Evolutionary conservation across 2,888 invertebrate genomes (phyloP).

Genomic region (Aphodius sticticus): DNA sequence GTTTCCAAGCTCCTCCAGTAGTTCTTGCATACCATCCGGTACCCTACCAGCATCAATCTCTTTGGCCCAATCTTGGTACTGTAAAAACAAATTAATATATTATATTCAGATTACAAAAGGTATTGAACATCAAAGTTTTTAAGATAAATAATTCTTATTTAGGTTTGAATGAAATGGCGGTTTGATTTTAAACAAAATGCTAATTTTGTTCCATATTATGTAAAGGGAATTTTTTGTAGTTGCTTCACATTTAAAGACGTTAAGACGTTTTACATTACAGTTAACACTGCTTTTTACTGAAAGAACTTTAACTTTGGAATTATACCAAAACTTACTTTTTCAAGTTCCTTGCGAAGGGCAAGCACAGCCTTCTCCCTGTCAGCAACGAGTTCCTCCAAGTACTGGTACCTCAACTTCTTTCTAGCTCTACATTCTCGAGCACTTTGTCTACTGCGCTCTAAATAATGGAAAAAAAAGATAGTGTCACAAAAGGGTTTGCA

Average conservation of each 20-base stretch:
- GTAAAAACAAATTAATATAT: constrained; percentile 39
- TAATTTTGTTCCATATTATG: too few relatives aligned
- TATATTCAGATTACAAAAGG: too few relatives aligned
- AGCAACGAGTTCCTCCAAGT: constrained; percentile 92
- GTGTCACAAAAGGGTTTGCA: background rate
- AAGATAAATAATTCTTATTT: too few relatives aligned
- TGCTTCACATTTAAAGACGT: too few relatives aligned
- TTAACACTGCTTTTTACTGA: too few relatives aligned
- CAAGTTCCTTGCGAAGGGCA: constrained; percentile 86
- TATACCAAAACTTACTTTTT: constrained; percentile 71
- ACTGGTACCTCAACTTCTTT: constrained; percentile 96
- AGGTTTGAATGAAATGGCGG: too few relatives aligned
- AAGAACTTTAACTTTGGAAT: too few relatives aligned
- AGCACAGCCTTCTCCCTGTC: constrained; percentile 93
- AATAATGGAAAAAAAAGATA: constrained; percentile 38
- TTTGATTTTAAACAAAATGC: too few relatives aligned
- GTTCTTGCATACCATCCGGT: constrained; percentile 79
- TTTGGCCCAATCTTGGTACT: constrained; percentile 83
- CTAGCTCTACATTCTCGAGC: constrained; percentile 96
- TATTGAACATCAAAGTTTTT: too few relatives aligned
- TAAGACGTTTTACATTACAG: too few relatives aligned
- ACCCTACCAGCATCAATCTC: constrained; percentile 83
- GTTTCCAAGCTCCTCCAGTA: constrained; percentile 78
- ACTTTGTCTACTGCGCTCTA: constrained; percentile 95
- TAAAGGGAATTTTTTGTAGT: too few relatives aligned